Evolutionary conservation across 2,888 invertebrate species (phyloP).

Genomic region (Tiphia femorata): DNA sequence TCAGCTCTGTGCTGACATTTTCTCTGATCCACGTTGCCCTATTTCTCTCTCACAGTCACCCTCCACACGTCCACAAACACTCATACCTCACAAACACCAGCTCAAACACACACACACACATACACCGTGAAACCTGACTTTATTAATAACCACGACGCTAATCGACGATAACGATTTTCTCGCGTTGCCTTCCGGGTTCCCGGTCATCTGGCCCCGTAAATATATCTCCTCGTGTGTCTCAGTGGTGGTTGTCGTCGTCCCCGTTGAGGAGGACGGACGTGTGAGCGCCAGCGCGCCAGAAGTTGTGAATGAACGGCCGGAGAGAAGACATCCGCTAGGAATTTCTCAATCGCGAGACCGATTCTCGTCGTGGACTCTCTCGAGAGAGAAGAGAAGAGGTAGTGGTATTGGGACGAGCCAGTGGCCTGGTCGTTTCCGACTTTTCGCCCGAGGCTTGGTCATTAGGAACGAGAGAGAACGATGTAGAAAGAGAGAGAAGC

Average conservation of each 20-base stretch:
- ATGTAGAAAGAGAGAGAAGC: too few relatives aligned
- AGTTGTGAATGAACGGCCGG: slow-evolving; percentile 3
- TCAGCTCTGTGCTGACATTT: slow-evolving; percentile 3
- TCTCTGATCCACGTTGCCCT: slow-evolving; percentile 4
- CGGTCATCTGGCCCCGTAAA: slow-evolving; percentile 21
- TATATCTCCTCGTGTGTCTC: slow-evolving; percentile 8
- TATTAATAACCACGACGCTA: slow-evolving; percentile 47
- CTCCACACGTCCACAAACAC: too few relatives aligned
- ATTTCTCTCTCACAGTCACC: slow-evolving; percentile 10
- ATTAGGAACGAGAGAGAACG: too few relatives aligned
- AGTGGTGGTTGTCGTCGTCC: neutral
- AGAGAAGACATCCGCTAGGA: neutral
- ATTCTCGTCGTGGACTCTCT: neutral
- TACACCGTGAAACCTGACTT: too few relatives aligned
- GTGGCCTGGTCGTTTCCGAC: too few relatives aligned
- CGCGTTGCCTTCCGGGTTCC: slow-evolving; percentile 43
- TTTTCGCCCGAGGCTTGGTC: too few relatives aligned
- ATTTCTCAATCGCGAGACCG: neutral
- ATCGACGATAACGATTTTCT: slow-evolving; percentile 48
- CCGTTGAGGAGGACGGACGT: slow-evolving; percentile 13
- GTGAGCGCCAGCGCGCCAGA: neutral
- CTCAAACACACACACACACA: too few relatives aligned
- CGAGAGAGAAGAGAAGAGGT: too few relatives aligned
- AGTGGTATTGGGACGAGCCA: too few relatives aligned
- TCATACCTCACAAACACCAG: too few relatives aligned